Evolutionary conservation across 2,797 vertebrate species (phyloP).

Genomic region (Crax fasciolata): DNA sequence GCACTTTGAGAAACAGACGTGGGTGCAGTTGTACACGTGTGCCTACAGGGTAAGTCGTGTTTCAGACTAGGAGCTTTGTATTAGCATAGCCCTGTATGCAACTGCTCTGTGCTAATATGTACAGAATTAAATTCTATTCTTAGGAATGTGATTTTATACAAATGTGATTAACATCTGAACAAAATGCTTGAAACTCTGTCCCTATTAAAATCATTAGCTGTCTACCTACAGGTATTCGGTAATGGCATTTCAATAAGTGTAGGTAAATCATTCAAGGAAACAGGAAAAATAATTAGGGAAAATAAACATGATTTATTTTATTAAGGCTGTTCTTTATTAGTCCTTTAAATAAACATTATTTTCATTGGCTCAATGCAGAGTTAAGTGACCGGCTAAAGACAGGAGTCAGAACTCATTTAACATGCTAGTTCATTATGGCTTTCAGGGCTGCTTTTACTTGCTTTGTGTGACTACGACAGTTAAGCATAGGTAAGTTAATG

Average conservation of each 20-base stretch:
- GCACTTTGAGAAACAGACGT: neutral
- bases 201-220: neutral
- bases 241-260: neutral
- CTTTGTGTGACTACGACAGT: neutral
- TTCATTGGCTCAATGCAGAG: neutral
- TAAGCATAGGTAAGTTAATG: neutral
- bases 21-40: neutral
- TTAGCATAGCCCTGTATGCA: neutral
- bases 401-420: neutral
- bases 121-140: neutral
- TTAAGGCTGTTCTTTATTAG: neutral
- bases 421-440: neutral
- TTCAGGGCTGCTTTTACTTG: neutral
- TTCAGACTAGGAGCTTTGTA: neutral
- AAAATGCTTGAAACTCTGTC: neutral
- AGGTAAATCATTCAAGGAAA: neutral
- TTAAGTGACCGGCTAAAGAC: neutral
- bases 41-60: neutral
- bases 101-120: neutral
- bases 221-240: neutral
- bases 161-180: neutral
- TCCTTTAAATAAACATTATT: neutral
- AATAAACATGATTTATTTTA: neutral
- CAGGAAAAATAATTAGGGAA: neutral
- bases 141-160: neutral